A percentile compares a stretch with the other conserved stretches of the same genome.
phyloP scores from a whole-genome alignment of 92 coral and sea anemone species.

The Porites rus region DNA sequence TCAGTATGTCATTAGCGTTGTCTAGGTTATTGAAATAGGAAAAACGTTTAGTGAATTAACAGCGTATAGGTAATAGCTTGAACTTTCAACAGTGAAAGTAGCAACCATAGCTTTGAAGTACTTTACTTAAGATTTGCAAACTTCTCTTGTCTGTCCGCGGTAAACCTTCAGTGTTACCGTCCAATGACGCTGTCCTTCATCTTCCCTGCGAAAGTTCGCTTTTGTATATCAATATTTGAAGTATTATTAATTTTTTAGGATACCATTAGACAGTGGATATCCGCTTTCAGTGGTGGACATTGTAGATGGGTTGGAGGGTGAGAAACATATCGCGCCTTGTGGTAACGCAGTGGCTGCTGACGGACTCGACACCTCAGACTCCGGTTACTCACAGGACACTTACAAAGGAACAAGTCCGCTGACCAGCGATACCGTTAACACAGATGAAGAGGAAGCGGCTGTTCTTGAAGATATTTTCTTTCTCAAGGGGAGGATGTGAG shows the following conservation, averaged over 20 bases:
- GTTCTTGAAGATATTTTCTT: slow-evolving; percentile 72
- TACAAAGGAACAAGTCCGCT: slow-evolving; percentile 55
- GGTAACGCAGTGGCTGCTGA: slow-evolving; percentile 20
- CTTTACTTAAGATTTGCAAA: too few relatives aligned
- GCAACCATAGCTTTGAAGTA: too few relatives aligned
- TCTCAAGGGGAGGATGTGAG: slow-evolving; percentile 38
- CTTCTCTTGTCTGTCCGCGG: too few relatives aligned
- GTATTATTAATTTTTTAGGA: background rate
- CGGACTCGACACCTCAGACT: slow-evolving; percentile 80
- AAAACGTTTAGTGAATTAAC: too few relatives aligned
- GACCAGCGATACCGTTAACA: slow-evolving; percentile 24
- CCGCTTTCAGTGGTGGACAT: slow-evolving; percentile 55
- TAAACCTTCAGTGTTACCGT: too few relatives aligned
- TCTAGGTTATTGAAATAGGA: too few relatives aligned
- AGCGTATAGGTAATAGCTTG: too few relatives aligned
- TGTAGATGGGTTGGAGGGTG: slow-evolving; percentile 63
- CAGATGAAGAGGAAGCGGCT: slow-evolving; percentile 59
- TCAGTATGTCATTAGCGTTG: too few relatives aligned
- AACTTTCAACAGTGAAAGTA: too few relatives aligned
- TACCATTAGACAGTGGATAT: slow-evolving; percentile 6
- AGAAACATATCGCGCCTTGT: slow-evolving; percentile 25
- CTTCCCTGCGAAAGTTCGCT: background rate
- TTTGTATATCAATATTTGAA: background rate
- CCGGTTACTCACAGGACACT: slow-evolving; percentile 84
- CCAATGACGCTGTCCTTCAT: too few relatives aligned